Evolutionary conservation across 1,140 invertebrate species (phyloP).

Genomic region (Trichogramma pretiosum): DNA sequence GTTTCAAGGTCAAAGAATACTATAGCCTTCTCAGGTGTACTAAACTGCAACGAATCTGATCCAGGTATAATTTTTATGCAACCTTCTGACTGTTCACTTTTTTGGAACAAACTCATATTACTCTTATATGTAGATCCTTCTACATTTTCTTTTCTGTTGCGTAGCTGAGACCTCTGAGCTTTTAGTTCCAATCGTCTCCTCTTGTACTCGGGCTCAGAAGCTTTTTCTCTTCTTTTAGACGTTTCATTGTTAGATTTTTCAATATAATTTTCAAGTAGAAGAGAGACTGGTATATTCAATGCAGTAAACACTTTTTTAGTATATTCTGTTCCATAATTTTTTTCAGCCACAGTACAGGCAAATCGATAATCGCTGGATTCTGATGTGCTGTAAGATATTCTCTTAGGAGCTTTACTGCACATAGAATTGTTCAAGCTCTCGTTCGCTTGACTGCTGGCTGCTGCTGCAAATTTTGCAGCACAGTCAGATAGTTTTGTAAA

Average conservation of each 20-base stretch:
- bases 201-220: background rate
- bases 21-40: background rate
- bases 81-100: background rate
- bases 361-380: constrained; percentile 21
- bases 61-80: background rate
- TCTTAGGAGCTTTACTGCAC: constrained; percentile 17
- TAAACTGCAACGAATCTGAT: too few relatives aligned
- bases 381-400: constrained; percentile 20
- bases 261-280: background rate
- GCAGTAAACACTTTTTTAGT: background rate
- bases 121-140: background rate
- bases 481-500: constrained; percentile 16
- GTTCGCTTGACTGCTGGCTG: constrained; percentile 26
- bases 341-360: constrained; percentile 17
- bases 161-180: background rate
- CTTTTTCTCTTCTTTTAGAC: background rate
- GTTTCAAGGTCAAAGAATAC: background rate
- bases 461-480: constrained; percentile 19
- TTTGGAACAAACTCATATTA: background rate
- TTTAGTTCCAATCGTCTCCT: background rate
- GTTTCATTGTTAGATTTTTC: background rate
- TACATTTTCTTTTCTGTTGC: background rate
- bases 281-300: background rate
- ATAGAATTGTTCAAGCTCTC: constrained; percentile 24
- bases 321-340: constrained; percentile 20